phyloP scores from a whole-genome alignment of 2,113 vertebrate genomes.

The Ictalurus punctatus region DNA sequence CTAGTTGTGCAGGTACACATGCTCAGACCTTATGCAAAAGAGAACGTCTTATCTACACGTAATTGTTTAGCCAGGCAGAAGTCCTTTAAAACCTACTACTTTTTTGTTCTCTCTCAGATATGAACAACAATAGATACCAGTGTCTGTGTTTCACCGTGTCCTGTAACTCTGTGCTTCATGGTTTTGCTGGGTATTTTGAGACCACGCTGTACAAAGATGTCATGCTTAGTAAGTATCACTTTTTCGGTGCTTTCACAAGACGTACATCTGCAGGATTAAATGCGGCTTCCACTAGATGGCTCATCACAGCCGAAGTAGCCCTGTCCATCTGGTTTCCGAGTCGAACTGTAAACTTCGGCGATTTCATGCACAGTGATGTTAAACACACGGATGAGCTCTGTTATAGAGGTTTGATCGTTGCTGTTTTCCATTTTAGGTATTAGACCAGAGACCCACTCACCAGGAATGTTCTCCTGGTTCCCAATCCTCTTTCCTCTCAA shows the following conservation, averaged over 20 bases:
- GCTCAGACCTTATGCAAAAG: background rate
- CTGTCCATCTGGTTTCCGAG: no score
- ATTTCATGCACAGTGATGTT: no score
- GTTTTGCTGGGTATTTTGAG: slow-evolving; percentile 92
- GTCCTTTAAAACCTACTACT: background rate
- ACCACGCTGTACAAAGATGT: slow-evolving; percentile 87
- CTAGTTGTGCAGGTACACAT: background rate
- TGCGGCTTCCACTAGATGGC: no score
- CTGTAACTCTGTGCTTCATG: slow-evolving; percentile 88
- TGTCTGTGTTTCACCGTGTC: slow-evolving; percentile 80
- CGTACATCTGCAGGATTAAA: no score
- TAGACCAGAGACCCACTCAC: slow-evolving; percentile 88
- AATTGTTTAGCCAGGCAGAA: background rate
- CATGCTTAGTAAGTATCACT: slow-evolving; percentile 80
- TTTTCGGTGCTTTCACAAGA: background rate
- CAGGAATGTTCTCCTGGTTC: slow-evolving; percentile 97
- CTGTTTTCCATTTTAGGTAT: slow-evolving; percentile 75
- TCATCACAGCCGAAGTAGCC: no score
- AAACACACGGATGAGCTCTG: no score
- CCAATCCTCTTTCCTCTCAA: slow-evolving; percentile 93
- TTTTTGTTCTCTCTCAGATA: slow-evolving; percentile 63
- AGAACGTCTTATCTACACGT: background rate
- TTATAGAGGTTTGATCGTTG: background rate
- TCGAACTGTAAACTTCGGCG: no score
- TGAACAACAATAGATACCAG: slow-evolving; percentile 88